Base-by-base conservation (phyloP, 1,140 invertebrate genomes). In the Colletes gigas region DNA sequence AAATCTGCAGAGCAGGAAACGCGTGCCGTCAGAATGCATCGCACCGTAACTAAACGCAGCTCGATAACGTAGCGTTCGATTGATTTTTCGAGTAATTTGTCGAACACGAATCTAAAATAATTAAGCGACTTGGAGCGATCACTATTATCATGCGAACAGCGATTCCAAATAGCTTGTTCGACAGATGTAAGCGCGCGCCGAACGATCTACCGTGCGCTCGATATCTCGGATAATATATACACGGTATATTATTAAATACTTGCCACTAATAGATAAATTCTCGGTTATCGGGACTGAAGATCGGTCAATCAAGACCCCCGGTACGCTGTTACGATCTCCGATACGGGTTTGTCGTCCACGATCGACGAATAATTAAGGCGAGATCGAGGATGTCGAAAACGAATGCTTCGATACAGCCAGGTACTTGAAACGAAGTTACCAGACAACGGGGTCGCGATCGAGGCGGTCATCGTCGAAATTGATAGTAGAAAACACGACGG, bases 401-500 rank as follows among this genome's bases (percentile, higher is more conserved):
- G n/a, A 10, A 44, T 4, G 44, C 2, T 30, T 44, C 44, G 55
- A 57, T n/a, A n/a, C n/a, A 30, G 30, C 30, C 30, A 30, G 30
- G 30, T 1, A 30, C 30, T 30, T 30, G 30, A 30, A 30, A 30
- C 30, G 30, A 30, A 30, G 55, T 5, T 57, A 17, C 5, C 55
- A 7, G 4, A 7, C 39, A 41, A n/a, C 59, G 54, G 63, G 44
- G 44, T 44, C 63, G 50, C 62, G 8, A 21, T 41, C 54, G 41
- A 69, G 50, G 59, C 41, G 69, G 74, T 30, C 41, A 60, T 77
- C 67, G 17, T 15, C 5, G 52, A 44, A 52, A 77, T 59, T 77
- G 54, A 12, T 9, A 10, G 4, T 0, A 9, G 3, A 52, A 44
- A 59, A 67, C 66, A 74, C 59, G 21, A 12, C 50, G 39, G 3